phyloP scores from a whole-genome alignment of 1,140 invertebrate species.

The Panagrolaimus sp. region DNA sequence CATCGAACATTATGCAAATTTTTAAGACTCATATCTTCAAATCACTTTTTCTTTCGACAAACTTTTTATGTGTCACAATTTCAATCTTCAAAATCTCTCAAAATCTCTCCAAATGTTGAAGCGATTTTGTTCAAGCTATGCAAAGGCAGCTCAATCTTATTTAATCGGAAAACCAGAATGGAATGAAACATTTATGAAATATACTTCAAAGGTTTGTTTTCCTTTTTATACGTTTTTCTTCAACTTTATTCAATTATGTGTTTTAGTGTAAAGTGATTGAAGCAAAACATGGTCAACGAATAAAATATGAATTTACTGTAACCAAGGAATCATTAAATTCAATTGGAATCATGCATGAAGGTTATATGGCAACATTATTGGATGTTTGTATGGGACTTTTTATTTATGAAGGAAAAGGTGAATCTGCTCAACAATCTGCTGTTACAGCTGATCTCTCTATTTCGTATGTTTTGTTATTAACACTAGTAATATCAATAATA shows the following conservation, averaged over 20 bases:
- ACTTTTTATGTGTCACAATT: too few relatives aligned
- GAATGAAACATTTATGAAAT: conserved; percentile 7
- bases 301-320: conserved; percentile 32
- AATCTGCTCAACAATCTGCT: conserved; percentile 1
- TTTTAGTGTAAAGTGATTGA: conserved; percentile 2
- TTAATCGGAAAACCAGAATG: neutral
- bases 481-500: neutral
- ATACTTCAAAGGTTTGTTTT: neutral
- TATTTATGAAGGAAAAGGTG: neutral
- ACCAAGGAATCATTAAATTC: conserved; percentile 26
- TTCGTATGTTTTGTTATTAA: conserved; percentile 25
- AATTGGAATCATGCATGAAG: conserved; percentile 30
- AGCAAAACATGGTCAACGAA: neutral
- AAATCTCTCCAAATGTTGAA: too few relatives aligned
- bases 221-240: too few relatives aligned
- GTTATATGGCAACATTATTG: conserved; percentile 34
- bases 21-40: too few relatives aligned
- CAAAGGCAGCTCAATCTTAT: too few relatives aligned
- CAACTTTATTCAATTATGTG: too few relatives aligned
- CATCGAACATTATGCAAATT: too few relatives aligned
- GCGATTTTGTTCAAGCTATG: too few relatives aligned
- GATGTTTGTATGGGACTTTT: conserved; percentile 39
- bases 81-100: too few relatives aligned
- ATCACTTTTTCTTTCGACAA: too few relatives aligned
- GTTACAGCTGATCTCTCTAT: conserved; percentile 34